phyloP scores from a whole-genome alignment of 1,140 invertebrate species.

The Lepidurus arcticus region DNA sequence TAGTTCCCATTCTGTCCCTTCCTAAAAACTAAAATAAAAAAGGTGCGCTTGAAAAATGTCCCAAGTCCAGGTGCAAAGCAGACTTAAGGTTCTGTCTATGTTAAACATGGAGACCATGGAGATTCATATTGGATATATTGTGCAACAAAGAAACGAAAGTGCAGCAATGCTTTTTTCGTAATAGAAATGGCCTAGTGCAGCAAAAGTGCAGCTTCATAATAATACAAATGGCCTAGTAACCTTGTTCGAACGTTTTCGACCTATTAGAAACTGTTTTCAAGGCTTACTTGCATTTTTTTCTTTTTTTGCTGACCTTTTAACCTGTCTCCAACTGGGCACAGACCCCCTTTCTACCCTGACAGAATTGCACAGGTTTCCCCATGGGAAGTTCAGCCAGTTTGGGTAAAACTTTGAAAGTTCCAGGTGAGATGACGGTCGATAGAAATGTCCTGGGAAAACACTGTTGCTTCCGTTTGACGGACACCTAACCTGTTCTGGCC shows the following conservation, averaged over 20 bases:
- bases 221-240: too few species aligned
- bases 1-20: neutral
- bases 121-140: too few species aligned
- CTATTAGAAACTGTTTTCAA: too few species aligned
- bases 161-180: too few species aligned
- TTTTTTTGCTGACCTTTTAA: neutral
- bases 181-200: too few species aligned
- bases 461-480: neutral
- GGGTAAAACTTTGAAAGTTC: slow-evolving; percentile 17
- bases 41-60: neutral
- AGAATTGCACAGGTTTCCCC: slow-evolving; percentile 3
- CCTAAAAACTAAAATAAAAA: neutral
- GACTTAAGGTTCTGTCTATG: neutral
- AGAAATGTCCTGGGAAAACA: slow-evolving; percentile 14
- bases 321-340: slow-evolving; percentile 12
- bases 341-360: neutral
- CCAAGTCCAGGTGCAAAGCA: neutral
- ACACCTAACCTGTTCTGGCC: neutral
- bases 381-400: neutral
- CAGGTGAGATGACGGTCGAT: slow-evolving; percentile 4
- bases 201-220: too few species aligned
- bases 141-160: too few species aligned
- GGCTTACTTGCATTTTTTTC: too few species aligned
- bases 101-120: too few species aligned
- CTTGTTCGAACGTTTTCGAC: too few species aligned